These are phyloP conservation scores for Gracilinanus agilis DNA, from an alignment of 2,113 vertebrate species.

Conservation along the genomic window DNA sequence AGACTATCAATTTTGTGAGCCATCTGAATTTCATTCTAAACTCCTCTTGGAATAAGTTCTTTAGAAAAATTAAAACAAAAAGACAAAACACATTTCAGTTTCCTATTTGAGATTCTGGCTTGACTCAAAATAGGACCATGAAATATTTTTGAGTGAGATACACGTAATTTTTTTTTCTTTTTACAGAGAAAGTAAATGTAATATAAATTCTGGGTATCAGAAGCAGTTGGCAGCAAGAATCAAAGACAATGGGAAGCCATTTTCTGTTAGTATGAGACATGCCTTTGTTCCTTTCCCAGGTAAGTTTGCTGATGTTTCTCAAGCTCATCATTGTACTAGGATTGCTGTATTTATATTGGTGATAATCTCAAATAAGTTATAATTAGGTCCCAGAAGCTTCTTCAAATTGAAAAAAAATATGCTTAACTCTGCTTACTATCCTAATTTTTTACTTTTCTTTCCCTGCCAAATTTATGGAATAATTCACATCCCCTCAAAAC, in stretches of 20 bases:
- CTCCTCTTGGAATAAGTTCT: background rate
- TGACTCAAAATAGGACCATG: conserved; percentile 23
- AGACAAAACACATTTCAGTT: background rate
- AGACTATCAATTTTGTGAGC: background rate
- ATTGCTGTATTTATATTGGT: conserved; percentile 43
- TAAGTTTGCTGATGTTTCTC: conserved; percentile 70
- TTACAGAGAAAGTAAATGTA: conserved; percentile 78
- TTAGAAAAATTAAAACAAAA: background rate
- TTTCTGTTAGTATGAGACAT: conserved; percentile 96
- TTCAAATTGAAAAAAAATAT: background rate
- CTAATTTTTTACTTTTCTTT: background rate
- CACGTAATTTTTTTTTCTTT: conserved; percentile 60
- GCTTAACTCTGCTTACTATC: background rate
- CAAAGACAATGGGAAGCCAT: conserved; percentile 84
- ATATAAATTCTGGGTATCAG: conserved; percentile 29
- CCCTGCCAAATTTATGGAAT: background rate
- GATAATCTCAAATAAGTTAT: background rate
- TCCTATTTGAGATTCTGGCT: conserved; percentile 43
- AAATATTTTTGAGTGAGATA: conserved; percentile 41
- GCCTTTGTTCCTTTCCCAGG: conserved; percentile 97
- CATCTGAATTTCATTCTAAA: background rate
- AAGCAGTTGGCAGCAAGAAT: conserved; percentile 65
- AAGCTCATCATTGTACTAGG: conserved; percentile 8
- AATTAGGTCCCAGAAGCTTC: background rate
- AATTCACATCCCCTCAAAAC: background rate